These are phyloP conservation scores for Elegia similella DNA, from an alignment of 2,888 invertebrate genomes.

Conservation along the genomic window DNA sequence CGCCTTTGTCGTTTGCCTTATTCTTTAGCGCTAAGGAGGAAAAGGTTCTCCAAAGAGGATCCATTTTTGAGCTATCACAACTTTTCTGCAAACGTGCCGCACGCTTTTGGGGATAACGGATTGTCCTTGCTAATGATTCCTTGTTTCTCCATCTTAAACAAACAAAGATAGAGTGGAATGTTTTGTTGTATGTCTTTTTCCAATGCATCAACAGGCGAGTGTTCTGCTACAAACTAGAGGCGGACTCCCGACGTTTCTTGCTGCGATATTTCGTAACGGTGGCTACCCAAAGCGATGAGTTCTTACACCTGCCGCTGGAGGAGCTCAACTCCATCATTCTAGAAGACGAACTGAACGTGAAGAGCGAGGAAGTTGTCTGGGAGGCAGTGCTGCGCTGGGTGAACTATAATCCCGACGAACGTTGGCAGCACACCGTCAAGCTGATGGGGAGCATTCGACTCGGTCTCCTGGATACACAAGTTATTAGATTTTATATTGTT, in stretches of 20 bases:
- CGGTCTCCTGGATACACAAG: slow-evolving; percentile 90
- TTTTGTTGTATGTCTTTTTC: slow-evolving; percentile 2
- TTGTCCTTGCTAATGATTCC: background rate
- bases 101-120: no score
- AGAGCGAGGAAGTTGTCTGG: slow-evolving; percentile 94
- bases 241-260: slow-evolving; percentile 85
- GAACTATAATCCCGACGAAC: slow-evolving; percentile 86
- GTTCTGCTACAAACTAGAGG: slow-evolving; percentile 87
- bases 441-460: slow-evolving; percentile 91
- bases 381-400: slow-evolving; percentile 94
- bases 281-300: slow-evolving; percentile 87
- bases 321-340: slow-evolving; percentile 89
- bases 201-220: slow-evolving; percentile 72
- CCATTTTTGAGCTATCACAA: no score
- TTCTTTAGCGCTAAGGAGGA: no score
- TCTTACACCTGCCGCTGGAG: slow-evolving; percentile 86
- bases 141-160: background rate
- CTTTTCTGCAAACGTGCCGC: no score
- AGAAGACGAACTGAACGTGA: slow-evolving; percentile 92
- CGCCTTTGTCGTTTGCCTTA: no score
- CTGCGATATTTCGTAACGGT: slow-evolving; percentile 90
- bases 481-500: slow-evolving; percentile 32
- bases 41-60: no score
- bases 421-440: slow-evolving; percentile 88
- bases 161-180: background rate